phyloP scores from a whole-genome alignment of 2,797 vertebrate species.

The Hafferia zeledoni region DNA sequence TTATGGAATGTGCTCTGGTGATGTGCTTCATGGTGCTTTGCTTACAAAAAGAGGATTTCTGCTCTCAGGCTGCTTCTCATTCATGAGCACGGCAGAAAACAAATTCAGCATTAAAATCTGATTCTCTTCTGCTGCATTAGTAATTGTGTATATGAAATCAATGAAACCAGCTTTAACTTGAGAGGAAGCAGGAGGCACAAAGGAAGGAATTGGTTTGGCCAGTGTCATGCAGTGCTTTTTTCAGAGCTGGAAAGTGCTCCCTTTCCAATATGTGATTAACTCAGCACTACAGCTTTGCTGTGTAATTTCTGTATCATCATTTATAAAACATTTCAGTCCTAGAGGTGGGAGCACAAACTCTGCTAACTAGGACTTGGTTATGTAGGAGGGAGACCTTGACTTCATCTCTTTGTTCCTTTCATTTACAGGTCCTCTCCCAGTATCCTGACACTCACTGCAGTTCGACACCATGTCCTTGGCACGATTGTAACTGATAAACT shows the following conservation, averaged over 20 bases:
- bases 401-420: background rate
- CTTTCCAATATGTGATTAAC: background rate
- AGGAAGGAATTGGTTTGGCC: background rate
- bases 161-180: background rate
- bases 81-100: background rate
- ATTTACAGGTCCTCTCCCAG: constrained; percentile 90
- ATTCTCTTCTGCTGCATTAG: background rate
- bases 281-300: background rate
- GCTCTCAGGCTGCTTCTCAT: background rate
- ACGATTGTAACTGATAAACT: constrained; percentile 93
- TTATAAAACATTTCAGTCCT: background rate
- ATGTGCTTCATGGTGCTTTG: background rate
- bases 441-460: constrained; percentile 93
- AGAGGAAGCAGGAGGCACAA: background rate
- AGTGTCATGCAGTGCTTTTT: no score
- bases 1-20: background rate
- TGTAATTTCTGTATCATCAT: background rate
- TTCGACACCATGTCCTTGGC: constrained; percentile 95
- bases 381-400: background rate
- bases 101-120: background rate
- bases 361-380: background rate
- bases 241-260: background rate
- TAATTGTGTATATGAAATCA: background rate
- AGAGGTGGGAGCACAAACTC: background rate
- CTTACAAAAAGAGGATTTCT: background rate